Evolutionary conservation across 2,797 vertebrate genomes (phyloP), one percentile per base, ranked within the genome.

Genomic region (Tragopan temminckii): DNA sequence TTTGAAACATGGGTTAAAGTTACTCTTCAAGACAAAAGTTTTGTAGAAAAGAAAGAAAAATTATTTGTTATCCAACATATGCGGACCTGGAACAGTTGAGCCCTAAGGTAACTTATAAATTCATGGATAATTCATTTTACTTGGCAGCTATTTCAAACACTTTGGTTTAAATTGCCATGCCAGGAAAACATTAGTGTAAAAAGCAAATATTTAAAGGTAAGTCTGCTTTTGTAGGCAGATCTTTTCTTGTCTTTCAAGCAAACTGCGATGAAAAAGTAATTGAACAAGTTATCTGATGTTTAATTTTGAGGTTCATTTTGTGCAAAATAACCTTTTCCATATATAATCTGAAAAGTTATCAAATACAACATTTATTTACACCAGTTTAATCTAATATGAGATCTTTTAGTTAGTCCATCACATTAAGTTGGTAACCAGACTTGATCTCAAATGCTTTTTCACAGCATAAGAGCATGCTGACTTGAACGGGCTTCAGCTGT

Each of bases 41-140:
- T 88, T 63, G 21, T 88, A 15, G 71, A 85, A 89, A 85, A 81
- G 19, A 95, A 94, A 70, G n/a, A 70, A 93, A 84, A 77, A 79
- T 72, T 0, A 88, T 92, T 95, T 96, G 50, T 85, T 93, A 74
- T 79, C 76, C 85, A 80, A 21, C 75, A 78, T 91, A 78, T 61
- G 69, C 79, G 91, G 66, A 82, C 74, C 70, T 97, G 77, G 80
- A 79, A 76, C 71, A 64, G 70, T 15, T 91, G 84, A 93, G 61
- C 90, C 90, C 87, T 93, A 67, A 96, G 84, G 82, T 97, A 96
- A 91, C 82, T 94, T 96, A 88, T 90, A 94, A 97, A 96, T 94
- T 96, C 85, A 96, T 89, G 83, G 57, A 87, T 97, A 98, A 98
- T 98, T 91, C 97, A 93, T 98, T 98, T 98, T 97, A 91, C 71